Evolutionary conservation across 2,888 invertebrate species (phyloP).

Genomic region (Physocephala rufipes): DNA sequence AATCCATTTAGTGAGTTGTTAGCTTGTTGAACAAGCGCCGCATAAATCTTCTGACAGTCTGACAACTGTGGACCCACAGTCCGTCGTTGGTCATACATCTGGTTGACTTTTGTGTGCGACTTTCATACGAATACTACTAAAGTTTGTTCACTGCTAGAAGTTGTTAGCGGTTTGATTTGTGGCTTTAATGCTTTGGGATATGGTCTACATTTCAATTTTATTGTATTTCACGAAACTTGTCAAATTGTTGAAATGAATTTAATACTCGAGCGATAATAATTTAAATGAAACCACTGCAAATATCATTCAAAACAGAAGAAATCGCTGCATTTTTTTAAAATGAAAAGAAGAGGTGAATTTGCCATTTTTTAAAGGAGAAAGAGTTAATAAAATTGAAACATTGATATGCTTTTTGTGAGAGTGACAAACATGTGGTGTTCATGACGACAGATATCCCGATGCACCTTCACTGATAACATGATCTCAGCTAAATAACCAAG

Average conservation of each 20-base stretch:
- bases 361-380: too few relatives aligned
- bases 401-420: too few relatives aligned
- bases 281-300: neutral
- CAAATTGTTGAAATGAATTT: neutral
- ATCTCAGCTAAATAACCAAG: too few relatives aligned
- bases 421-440: too few relatives aligned
- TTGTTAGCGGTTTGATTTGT: slow-evolving; percentile 18
- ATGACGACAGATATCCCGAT: too few relatives aligned
- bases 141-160: neutral
- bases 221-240: neutral
- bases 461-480: too few relatives aligned
- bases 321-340: too few relatives aligned
- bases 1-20: slow-evolving; percentile 32
- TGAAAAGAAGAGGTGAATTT: too few relatives aligned
- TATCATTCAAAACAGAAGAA: neutral
- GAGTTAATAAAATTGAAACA: too few relatives aligned
- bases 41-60: slow-evolving; percentile 45
- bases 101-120: neutral
- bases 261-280: neutral
- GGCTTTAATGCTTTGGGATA: slow-evolving; percentile 12
- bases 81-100: slow-evolving; percentile 1
- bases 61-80: slow-evolving; percentile 43
- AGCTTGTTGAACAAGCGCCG: slow-evolving; percentile 29
- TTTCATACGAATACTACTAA: slow-evolving; percentile 6
- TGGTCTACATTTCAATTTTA: slow-evolving; percentile 16